Percentiles rank a stretch among this genome's conserved stretches.
Conservation (phyloP, 2,888 invertebrate species). For the Philereme transversata region DNA sequence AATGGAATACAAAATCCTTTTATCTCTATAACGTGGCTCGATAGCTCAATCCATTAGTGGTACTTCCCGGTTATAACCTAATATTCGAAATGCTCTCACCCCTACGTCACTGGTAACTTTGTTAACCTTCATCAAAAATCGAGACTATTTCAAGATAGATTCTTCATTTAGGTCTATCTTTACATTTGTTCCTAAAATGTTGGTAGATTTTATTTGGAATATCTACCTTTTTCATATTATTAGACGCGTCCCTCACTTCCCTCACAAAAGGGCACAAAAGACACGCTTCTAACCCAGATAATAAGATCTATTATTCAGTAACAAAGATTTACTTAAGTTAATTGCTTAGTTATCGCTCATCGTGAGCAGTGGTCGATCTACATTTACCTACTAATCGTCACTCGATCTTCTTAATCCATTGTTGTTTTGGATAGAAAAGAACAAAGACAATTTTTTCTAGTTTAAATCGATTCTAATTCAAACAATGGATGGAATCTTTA, state of each 20-base stretch:
- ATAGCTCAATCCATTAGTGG: constrained; percentile 48
- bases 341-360: constrained; percentile 19
- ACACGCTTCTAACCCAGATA: not conserved
- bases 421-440: too few species aligned
- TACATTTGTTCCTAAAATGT: too few species aligned
- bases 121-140: constrained; percentile 47
- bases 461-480: too few species aligned
- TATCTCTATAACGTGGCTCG: constrained; percentile 3
- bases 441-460: too few species aligned
- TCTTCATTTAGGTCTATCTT: too few species aligned
- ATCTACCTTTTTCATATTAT: too few species aligned
- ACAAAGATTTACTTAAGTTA: not conserved
- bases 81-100: constrained; percentile 54
- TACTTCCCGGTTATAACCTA: constrained; percentile 49
- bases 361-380: too few species aligned
- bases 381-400: too few species aligned
- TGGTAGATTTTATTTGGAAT: too few species aligned
- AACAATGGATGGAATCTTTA: too few species aligned
- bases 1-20: constrained; percentile 8
- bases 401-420: too few species aligned
- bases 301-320: not conserved
- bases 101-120: constrained; percentile 42
- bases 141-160: constrained; percentile 11
- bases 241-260: too few species aligned
- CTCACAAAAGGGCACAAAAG: not conserved